phyloP scores from a whole-genome alignment of 2,113 vertebrate genomes.

The Larimichthys polyactis region DNA sequence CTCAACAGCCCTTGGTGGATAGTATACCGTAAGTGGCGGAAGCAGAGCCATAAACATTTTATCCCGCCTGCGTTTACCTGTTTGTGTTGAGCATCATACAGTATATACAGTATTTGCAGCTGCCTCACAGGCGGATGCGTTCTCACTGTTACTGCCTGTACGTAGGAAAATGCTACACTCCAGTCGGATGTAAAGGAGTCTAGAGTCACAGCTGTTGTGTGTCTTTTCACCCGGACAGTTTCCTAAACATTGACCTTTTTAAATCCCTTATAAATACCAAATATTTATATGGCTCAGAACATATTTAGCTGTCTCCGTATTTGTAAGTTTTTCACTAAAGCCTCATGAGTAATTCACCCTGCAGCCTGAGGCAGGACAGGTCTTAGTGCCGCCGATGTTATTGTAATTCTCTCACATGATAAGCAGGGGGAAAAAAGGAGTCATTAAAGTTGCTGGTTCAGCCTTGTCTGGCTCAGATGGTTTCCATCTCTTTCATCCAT shows the following conservation, averaged over 20 bases:
- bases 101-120: slow-evolving; percentile 44
- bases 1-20: slow-evolving; percentile 61
- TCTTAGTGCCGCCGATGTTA: slow-evolving; percentile 9
- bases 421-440: slow-evolving; percentile 35
- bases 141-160: slow-evolving; percentile 7
- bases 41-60: slow-evolving; percentile 78
- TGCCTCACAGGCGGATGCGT: slow-evolving; percentile 22
- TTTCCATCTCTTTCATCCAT: slow-evolving; percentile 69
- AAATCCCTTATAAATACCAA: slow-evolving; percentile 22
- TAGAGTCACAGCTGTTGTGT: slow-evolving; percentile 30
- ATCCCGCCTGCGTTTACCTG: slow-evolving; percentile 73
- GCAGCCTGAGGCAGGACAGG: slow-evolving; percentile 15
- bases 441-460: slow-evolving; percentile 29
- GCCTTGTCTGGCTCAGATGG: slow-evolving; percentile 8
- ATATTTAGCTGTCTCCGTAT: slow-evolving; percentile 5
- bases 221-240: slow-evolving; percentile 9
- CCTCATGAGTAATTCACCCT: slow-evolving; percentile 3
- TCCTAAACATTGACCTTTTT: slow-evolving; percentile 23
- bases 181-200: not conserved
- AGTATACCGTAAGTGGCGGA: slow-evolving; percentile 77
- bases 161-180: slow-evolving; percentile 8
- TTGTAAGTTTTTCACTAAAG: not conserved
- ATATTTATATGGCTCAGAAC: slow-evolving; percentile 39
- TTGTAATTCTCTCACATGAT: slow-evolving; percentile 36
- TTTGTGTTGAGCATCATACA: slow-evolving; percentile 68